Conservation (phyloP, 2,888 invertebrate genomes). For the Caenorhabditis imperialis region DNA sequence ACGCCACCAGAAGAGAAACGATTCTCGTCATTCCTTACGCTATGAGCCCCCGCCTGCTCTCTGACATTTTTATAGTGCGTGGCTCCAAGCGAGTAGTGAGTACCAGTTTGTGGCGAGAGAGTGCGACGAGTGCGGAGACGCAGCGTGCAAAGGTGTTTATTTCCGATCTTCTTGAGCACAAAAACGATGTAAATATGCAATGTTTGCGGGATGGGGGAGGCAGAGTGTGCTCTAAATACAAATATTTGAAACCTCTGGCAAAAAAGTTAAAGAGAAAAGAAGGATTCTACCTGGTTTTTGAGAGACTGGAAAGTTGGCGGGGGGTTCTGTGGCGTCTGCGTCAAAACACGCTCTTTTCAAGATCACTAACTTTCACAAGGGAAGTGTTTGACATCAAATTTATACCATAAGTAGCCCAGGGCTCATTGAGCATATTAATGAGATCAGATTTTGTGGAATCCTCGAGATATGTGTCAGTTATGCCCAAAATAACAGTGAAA, state of each 20-base stretch:
- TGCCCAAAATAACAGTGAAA: no score
- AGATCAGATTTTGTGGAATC: no score
- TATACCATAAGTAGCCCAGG: no score
- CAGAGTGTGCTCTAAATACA: constrained; percentile 19
- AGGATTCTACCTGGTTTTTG: no score
- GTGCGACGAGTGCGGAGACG: constrained; percentile 3
- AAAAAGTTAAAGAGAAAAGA: constrained; percentile 2
- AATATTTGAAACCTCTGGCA: constrained; percentile 41
- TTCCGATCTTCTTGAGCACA: constrained; percentile 19
- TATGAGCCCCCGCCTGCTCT: neutral
- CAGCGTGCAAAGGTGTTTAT: constrained; percentile 22
- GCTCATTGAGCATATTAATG: no score
- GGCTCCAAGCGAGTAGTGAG: constrained; percentile 25
- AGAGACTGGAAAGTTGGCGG: no score
- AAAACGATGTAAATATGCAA: constrained; percentile 49
- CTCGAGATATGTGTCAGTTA: no score
- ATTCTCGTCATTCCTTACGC: constrained; percentile 26
- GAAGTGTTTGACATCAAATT: no score
- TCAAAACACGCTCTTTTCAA: no score
- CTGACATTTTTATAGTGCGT: constrained; percentile 21
- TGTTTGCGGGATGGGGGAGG: constrained; percentile 26
- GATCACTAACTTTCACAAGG: no score
- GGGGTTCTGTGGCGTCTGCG: no score
- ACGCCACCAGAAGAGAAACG: constrained; percentile 7
- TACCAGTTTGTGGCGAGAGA: constrained; percentile 35